These are phyloP conservation scores for Nesogale talazaci DNA, from an alignment of 2,113 vertebrate species.

Conservation along the genomic window DNA sequence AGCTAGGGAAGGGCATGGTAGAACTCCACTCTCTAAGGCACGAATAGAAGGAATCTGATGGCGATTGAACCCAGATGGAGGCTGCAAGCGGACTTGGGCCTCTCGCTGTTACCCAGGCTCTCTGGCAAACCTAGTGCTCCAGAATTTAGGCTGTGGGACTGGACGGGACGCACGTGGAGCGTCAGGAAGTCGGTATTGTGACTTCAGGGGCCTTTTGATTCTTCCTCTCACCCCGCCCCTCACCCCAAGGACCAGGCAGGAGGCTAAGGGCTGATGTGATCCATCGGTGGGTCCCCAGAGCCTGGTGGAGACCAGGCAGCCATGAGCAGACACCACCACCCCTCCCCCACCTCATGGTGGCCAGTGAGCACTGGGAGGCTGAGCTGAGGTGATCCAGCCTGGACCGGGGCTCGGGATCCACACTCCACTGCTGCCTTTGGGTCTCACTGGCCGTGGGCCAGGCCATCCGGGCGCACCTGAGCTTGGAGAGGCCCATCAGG, in stretches of 20 bases:
- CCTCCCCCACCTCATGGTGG: too few species aligned
- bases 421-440: neutral
- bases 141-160: too few species aligned
- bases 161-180: neutral
- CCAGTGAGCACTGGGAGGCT: neutral
- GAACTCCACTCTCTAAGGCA: too few species aligned
- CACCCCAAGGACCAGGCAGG: neutral
- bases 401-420: neutral
- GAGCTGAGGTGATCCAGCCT: neutral
- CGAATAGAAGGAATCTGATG: too few species aligned
- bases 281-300: neutral
- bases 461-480: too few species aligned
- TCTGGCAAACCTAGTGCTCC: too few species aligned
- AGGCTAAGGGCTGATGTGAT: too few species aligned
- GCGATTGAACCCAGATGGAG: too few species aligned
- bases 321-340: fast-evolving
- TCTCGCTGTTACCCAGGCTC: too few species aligned
- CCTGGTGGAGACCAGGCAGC: neutral
- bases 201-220: too few species aligned
- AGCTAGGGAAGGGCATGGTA: too few species aligned
- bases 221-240: neutral
- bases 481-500: neutral
- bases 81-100: too few species aligned
- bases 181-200: neutral
- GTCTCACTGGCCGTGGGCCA: neutral